Conservation (phyloP, 2,888 invertebrate species). For the Drosophila austrosaltans region DNA sequence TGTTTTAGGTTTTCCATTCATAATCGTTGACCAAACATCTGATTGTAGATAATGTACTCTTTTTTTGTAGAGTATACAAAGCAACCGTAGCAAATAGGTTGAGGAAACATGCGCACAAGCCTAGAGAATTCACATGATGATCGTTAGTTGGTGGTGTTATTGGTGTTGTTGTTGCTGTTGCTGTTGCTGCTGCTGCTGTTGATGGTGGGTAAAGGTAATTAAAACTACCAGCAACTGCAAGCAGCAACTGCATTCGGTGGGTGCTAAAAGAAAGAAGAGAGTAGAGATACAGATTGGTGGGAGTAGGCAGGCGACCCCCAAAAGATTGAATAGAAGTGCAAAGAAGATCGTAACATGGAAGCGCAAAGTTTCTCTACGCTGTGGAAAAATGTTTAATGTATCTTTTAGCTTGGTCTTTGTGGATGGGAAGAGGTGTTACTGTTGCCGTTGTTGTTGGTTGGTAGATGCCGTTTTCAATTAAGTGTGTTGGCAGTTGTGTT, state of each 20-base stretch:
- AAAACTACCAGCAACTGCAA: constrained; percentile 65
- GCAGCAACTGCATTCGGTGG: constrained; percentile 30
- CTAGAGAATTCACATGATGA: constrained; percentile 73
- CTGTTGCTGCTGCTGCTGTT: constrained; percentile 3
- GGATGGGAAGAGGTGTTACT: constrained; percentile 12
- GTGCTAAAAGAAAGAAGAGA: background rate
- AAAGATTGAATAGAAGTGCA: constrained; percentile 2
- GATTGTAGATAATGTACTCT: background rate
- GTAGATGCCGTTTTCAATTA: constrained; percentile 71
- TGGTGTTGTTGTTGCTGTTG: constrained; percentile 29
- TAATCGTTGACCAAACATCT: background rate
- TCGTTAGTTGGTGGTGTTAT: constrained; percentile 56
- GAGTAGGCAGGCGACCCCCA: background rate
- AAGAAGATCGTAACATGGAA: constrained; percentile 48
- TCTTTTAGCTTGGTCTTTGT: constrained; percentile 57
- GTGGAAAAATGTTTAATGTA: constrained; percentile 66
- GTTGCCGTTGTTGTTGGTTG: constrained; percentile 17
- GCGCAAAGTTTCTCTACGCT: constrained; percentile 72
- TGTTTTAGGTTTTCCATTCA: too few species aligned
- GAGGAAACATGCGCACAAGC: constrained; percentile 66
- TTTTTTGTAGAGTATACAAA: constrained; percentile 25
- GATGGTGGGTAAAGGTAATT: constrained; percentile 61
- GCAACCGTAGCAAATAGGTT: constrained; percentile 37
- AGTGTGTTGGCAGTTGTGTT: constrained; percentile 44
- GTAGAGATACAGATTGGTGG: background rate